Base-by-base conservation (phyloP, 1,140 invertebrate species). In the Gonatopus flavifemur region DNA sequence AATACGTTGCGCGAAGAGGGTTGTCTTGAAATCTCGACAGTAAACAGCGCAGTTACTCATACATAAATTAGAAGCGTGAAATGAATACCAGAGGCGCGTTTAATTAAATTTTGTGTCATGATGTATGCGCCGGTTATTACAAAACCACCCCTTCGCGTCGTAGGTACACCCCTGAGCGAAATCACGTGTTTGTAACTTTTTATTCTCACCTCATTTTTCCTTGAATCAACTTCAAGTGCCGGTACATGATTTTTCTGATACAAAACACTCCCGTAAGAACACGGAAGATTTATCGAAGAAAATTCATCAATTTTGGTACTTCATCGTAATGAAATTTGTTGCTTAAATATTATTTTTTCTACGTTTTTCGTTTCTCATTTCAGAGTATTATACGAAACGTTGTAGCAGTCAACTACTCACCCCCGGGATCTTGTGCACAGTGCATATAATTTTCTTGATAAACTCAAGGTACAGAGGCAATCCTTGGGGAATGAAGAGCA, bases 41-140 rank as follows among this genome's bases (percentile, higher is more conserved):
- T 62, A 59, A 67, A 67, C 57, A 66, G 45, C 55, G 60, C 52
- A 73, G 68, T 73, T 72, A 72, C 70, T 71, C 70, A 68, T 68
- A 71, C 72, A 74, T 74, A 74, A 74, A 74, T 74, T 73, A 73
- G 64, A 62, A 59, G 59, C 65, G 55, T 52, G 59, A 67, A 74
- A 75, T 72, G 72, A 76, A 76, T 70, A 67, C 63, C 69, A 60
- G 57, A 59, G 57, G 66, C 49, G 58, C 67, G 66, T 76, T 77
- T 77, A 77, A 77, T 77, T 77, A 77, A 77, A 77, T 69, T n/a
- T 69, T 67, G 68, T 56, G 66, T 70, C 66, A 56, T 75, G 72
- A 77, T 77, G 66, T 74, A 76, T 64, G 72, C 62, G 52, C 55
- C 63, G 56, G 60, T 74, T 77, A 77, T 76, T 75, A 71, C 66